Percentiles rank a stretch among this genome's conserved stretches.
These are phyloP conservation scores for Dipodomys ordii DNA, from an alignment of 2,113 vertebrate species.

Conservation along the genomic window DNA sequence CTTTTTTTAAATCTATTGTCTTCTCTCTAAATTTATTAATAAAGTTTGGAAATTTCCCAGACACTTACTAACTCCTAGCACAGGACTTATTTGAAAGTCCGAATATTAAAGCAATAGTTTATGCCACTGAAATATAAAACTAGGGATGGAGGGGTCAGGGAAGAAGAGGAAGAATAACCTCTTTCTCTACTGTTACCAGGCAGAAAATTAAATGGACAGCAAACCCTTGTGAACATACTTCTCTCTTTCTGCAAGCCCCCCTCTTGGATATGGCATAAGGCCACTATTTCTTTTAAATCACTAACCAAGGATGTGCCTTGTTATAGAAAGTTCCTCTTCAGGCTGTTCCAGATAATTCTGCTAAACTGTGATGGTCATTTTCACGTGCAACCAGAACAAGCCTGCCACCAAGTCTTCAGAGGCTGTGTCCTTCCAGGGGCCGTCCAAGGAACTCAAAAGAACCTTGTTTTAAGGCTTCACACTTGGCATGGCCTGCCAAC, in stretches of 20 bases:
- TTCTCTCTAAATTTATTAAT: constrained; percentile 57
- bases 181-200: constrained; percentile 45
- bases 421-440: background rate
- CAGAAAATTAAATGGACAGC: constrained; percentile 32
- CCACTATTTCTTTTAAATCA: background rate
- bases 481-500: constrained; percentile 66
- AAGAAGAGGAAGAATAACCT: background rate
- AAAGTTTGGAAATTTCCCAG: constrained; percentile 53
- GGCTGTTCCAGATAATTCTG: background rate
- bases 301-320: background rate
- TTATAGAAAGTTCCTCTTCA: background rate
- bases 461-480: constrained; percentile 65
- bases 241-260: background rate
- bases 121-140: constrained; percentile 14
- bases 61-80: constrained; percentile 25
- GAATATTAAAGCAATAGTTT: constrained; percentile 41
- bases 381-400: background rate
- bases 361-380: background rate
- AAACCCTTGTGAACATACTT: constrained; percentile 35
- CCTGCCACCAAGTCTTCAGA: background rate
- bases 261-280: background rate
- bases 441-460: constrained; percentile 51
- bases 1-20: background rate
- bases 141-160: background rate
- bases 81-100: constrained; percentile 26